Evolutionary conservation across 2,797 vertebrate species (phyloP).

Genomic region (Diceros bicornis): DNA sequence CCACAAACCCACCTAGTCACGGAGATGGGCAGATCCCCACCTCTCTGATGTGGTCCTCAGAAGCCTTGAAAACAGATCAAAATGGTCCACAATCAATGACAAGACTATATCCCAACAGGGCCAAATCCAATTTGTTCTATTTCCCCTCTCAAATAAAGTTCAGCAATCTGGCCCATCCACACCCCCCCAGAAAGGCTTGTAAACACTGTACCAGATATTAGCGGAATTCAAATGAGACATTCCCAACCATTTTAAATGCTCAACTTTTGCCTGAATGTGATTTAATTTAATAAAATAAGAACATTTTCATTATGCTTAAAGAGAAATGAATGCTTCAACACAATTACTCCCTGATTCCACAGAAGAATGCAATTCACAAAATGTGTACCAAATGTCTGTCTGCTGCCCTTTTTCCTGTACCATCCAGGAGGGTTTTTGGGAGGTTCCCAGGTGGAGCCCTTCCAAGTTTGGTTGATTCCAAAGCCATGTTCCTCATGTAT

Average conservation of each 20-base stretch:
- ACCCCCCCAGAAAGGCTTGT: neutral
- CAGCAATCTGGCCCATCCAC: neutral
- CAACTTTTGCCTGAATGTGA: neutral
- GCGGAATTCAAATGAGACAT: neutral
- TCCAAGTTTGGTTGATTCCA: neutral
- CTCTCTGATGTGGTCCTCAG: neutral
- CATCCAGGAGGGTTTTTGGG: neutral
- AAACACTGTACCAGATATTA: neutral
- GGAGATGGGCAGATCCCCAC: neutral
- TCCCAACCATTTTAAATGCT: neutral
- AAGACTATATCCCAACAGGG: neutral
- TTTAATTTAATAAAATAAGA: neutral
- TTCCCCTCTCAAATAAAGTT: neutral
- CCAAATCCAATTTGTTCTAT: neutral
- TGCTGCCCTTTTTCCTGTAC: neutral
- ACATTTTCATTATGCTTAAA: neutral
- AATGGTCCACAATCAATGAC: neutral
- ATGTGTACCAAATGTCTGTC: neutral
- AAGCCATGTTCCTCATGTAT: neutral
- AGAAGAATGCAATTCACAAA: neutral
- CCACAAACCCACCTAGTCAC: neutral
- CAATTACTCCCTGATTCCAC: neutral
- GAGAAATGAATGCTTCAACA: neutral
- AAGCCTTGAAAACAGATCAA: neutral
- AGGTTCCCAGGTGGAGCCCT: too few species aligned